phyloP scores from a whole-genome alignment of 2,888 invertebrate species.

The Caenorhabditis sp. region DNA sequence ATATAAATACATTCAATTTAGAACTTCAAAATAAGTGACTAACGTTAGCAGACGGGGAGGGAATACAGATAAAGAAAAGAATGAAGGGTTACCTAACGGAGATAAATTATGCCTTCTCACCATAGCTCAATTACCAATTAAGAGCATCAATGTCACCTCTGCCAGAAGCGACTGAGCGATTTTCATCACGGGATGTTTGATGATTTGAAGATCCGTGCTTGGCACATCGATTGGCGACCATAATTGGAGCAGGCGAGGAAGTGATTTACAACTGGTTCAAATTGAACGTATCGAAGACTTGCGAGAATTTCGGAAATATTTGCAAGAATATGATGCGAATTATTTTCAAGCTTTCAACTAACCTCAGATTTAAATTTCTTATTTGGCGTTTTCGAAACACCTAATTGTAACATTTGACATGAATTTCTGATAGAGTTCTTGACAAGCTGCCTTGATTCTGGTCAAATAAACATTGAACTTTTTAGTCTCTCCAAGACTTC shows the following conservation, averaged over 20 bases:
- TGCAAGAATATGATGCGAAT: background rate
- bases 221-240: constrained; percentile 23
- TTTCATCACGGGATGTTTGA: background rate
- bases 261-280: background rate
- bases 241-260: constrained; percentile 18
- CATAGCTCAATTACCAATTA: no score
- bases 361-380: background rate
- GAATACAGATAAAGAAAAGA: no score
- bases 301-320: constrained; percentile 12
- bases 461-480: background rate
- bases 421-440: background rate
- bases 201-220: constrained; percentile 18
- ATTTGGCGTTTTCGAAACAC: background rate
- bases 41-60: no score
- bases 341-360: background rate
- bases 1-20: no score
- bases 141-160: no score
- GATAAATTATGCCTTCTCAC: no score
- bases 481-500: background rate
- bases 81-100: no score
- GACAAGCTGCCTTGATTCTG: background rate
- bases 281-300: constrained; percentile 5
- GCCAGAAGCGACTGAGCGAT: no score
- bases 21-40: no score
- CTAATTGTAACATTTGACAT: background rate